These are phyloP conservation scores for Ectobius pallidus DNA, from an alignment of 2,888 invertebrate genomes.

Conservation along the genomic window DNA sequence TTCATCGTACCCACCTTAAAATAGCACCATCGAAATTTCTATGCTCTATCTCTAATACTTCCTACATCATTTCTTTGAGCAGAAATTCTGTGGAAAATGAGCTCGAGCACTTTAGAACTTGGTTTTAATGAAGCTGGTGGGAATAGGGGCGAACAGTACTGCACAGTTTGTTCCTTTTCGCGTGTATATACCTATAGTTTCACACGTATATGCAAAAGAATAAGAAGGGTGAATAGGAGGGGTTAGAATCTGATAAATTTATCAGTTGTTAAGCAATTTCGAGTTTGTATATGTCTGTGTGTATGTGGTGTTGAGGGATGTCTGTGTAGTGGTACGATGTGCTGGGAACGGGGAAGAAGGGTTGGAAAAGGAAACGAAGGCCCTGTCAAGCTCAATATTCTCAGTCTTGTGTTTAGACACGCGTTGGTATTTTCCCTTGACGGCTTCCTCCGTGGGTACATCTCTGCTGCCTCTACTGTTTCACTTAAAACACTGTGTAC, in stretches of 20 bases:
- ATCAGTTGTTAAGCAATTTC: conserved; percentile 25
- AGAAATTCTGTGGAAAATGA: conserved; percentile 17
- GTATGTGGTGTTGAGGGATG: no score
- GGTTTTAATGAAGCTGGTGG: conserved; percentile 11
- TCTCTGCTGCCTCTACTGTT: no score
- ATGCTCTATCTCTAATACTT: not conserved
- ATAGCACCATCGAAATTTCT: conserved; percentile 2
- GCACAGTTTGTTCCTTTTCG: no score
- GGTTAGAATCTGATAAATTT: conserved; percentile 21
- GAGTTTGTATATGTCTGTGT: no score
- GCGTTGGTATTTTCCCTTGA: not conserved
- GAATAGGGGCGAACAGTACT: no score
- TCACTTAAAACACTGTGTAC: not conserved
- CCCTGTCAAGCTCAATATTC: conserved; percentile 16
- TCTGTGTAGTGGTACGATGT: not conserved
- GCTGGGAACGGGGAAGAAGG: not conserved
- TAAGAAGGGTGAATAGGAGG: not conserved
- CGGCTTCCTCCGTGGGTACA: not conserved
- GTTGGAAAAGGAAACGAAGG: not conserved
- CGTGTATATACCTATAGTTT: no score
- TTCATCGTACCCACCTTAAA: conserved; percentile 5
- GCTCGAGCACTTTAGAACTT: not conserved
- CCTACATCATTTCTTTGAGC: conserved; percentile 14
- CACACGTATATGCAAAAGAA: not conserved
- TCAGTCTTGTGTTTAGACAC: conserved; percentile 1